Evolutionary conservation across 2,797 vertebrate genomes (phyloP).

Genomic region (Phataginus tetradactyla): DNA sequence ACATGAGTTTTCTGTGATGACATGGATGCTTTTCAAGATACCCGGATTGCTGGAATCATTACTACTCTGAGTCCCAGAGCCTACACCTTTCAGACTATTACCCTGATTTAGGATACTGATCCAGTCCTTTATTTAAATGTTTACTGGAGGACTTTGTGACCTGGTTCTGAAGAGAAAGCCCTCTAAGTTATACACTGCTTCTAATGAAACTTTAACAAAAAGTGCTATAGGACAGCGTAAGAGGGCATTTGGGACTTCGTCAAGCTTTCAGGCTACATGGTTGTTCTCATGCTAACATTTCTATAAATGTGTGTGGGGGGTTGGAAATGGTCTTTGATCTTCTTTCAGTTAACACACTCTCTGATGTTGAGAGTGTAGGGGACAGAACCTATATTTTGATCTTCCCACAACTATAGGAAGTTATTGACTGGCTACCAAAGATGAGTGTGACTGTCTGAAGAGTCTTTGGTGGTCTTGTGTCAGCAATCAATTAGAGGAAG

Average conservation of each 20-base stretch:
- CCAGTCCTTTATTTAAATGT: not conserved
- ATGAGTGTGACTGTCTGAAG: not conserved
- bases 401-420: not conserved
- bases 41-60: not conserved
- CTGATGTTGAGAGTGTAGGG: not conserved
- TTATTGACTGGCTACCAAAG: not conserved
- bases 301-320: not conserved
- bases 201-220: not conserved
- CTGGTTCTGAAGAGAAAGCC: not conserved
- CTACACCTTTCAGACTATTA: not conserved
- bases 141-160: not conserved
- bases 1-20: not conserved
- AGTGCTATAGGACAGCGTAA: not conserved
- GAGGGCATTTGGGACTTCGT: not conserved
- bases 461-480: not conserved
- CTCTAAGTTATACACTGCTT: not conserved
- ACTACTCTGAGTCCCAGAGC: not conserved
- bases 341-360: not conserved
- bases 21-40: not conserved
- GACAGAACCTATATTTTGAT: not conserved
- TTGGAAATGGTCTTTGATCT: not conserved
- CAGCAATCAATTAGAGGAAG: not conserved
- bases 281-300: not conserved
- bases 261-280: not conserved
- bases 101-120: not conserved